Percentiles rank a stretch among this genome's conserved stretches.
Conservation (phyloP, 1,140 invertebrate species). For the Euwallacea similis region DNA sequence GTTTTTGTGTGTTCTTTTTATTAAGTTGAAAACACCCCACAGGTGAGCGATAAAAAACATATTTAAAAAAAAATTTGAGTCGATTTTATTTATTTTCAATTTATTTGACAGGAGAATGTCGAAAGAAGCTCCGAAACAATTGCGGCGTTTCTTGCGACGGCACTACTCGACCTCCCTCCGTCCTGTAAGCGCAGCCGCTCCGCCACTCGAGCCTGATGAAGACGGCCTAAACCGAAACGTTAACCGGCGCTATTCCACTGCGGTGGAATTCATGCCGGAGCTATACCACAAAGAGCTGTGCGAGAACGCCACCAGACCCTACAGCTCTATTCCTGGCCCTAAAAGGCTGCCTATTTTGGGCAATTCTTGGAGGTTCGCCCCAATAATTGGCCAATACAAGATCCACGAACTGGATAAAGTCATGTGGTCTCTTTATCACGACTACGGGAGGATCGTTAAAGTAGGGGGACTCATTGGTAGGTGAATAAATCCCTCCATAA, state of each 20-base stretch:
- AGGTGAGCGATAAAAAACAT: no score
- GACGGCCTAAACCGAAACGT: no score
- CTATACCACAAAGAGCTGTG: slow-evolving; percentile 29
- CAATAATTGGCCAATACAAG: slow-evolving; percentile 69
- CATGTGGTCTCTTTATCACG: slow-evolving; percentile 64
- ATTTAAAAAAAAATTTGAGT: no score
- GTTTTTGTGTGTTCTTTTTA: no score
- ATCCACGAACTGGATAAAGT: slow-evolving; percentile 75
- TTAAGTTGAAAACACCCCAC: no score
- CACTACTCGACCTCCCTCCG: background rate
- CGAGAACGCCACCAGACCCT: slow-evolving; percentile 57
- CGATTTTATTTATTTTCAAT: no score
- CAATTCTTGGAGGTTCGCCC: slow-evolving; percentile 80
- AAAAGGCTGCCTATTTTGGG: slow-evolving; percentile 74
- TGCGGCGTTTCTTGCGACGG: background rate
- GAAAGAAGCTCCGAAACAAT: background rate
- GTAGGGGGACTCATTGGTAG: slow-evolving; percentile 65
- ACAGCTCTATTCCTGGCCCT: slow-evolving; percentile 74
- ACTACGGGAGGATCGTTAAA: slow-evolving; percentile 74
- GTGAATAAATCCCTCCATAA: background rate
- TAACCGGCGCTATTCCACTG: slow-evolving; percentile 43
- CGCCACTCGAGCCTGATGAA: no score
- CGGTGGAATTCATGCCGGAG: slow-evolving; percentile 39
- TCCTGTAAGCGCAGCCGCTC: no score
- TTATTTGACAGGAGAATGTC: no score